A percentile compares a stretch with the other conserved stretches of the same genome.
These are phyloP conservation scores for Melitaea cinxia DNA, from an alignment of 1,140 invertebrate species.

Conservation along the genomic window DNA sequence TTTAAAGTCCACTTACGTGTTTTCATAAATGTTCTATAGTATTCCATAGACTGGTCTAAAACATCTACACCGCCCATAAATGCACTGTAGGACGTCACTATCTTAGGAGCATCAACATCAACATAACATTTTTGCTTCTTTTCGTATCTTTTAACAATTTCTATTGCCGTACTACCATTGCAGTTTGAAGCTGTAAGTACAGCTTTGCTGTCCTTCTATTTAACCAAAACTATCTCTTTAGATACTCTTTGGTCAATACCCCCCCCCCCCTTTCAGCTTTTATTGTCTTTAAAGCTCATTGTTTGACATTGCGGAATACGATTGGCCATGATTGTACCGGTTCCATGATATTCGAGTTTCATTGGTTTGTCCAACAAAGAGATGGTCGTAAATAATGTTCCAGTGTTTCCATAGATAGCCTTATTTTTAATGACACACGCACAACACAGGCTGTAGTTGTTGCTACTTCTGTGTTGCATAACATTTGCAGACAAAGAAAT, in stretches of 20 bases:
- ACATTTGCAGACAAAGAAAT: too few species aligned
- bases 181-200: neutral
- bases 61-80: neutral
- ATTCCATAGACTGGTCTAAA: constrained; percentile 14
- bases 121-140: neutral
- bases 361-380: constrained; percentile 14
- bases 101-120: neutral
- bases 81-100: neutral
- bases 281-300: neutral
- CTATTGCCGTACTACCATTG: too few species aligned
- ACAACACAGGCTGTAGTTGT: too few species aligned
- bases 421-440: too few species aligned
- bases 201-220: too few species aligned
- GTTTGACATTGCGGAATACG: neutral
- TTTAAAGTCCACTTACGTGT: neutral
- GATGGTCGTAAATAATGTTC: constrained; percentile 20
- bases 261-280: too few species aligned
- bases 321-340: constrained; percentile 17
- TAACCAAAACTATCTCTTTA: too few species aligned
- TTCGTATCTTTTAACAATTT: neutral
- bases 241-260: too few species aligned
- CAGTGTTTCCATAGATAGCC: too few species aligned
- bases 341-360: constrained; percentile 12
- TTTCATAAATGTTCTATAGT: constrained; percentile 10
- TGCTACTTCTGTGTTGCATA: too few species aligned